A percentile compares a stretch with the other conserved stretches of the same genome.
These are phyloP conservation scores for Caradrina kadenii DNA, from an alignment of 2,888 invertebrate species.

Conservation along the genomic window DNA sequence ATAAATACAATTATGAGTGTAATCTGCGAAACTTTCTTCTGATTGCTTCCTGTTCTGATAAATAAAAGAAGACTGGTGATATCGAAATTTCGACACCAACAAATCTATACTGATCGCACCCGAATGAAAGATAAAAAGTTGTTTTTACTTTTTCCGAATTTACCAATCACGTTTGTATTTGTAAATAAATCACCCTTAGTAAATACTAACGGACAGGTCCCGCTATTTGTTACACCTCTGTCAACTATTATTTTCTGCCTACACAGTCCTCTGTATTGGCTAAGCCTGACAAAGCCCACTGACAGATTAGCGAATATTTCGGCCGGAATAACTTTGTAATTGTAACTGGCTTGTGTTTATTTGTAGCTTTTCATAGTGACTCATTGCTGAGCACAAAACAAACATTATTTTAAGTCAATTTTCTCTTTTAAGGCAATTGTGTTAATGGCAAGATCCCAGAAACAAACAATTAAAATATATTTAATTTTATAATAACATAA, in stretches of 20 bases:
- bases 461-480: slow-evolving; percentile 18
- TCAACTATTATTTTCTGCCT: slow-evolving; percentile 24
- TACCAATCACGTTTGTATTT: slow-evolving; percentile 14
- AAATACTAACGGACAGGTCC: slow-evolving; percentile 12
- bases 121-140: slow-evolving; percentile 9
- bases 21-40: slow-evolving; percentile 39
- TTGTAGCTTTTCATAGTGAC: slow-evolving; percentile 33
- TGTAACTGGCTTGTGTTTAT: slow-evolving; percentile 16
- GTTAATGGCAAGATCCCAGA: slow-evolving; percentile 11
- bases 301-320: slow-evolving; percentile 35
- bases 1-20: slow-evolving; percentile 19
- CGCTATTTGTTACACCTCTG: slow-evolving; percentile 18
- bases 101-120: slow-evolving; percentile 14
- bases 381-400: slow-evolving; percentile 19
- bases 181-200: slow-evolving; percentile 18
- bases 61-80: slow-evolving; percentile 26
- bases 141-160: background rate
- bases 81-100: slow-evolving; percentile 33
- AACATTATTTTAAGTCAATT: slow-evolving; percentile 13
- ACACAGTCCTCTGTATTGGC: slow-evolving; percentile 32
- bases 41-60: slow-evolving; percentile 37
- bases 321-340: slow-evolving; percentile 4
- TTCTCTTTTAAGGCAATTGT: slow-evolving; percentile 20
- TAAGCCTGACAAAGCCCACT: slow-evolving; percentile 31
- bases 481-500: slow-evolving; percentile 34